Evolutionary conservation across 2,797 vertebrate species (phyloP).

Genomic region (Crossoptilon crossoptilon): DNA sequence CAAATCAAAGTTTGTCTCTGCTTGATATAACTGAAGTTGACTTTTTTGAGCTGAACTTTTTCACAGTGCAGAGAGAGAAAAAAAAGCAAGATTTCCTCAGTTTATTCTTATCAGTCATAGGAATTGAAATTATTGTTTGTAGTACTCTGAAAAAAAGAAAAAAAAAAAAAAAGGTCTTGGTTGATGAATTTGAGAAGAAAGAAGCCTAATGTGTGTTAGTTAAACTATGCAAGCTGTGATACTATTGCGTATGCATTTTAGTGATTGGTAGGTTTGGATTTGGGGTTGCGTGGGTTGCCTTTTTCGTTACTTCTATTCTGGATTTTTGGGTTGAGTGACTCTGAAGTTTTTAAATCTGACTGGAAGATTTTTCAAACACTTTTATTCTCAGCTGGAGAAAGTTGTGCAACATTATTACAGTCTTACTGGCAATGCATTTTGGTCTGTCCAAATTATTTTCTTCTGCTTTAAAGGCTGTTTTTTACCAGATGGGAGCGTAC

Average conservation of each 20-base stretch:
- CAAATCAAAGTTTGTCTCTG: not conserved
- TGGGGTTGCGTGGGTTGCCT: not conserved
- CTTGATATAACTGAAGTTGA: not conserved
- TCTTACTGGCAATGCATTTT: not conserved
- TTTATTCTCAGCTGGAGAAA: slow-evolving; percentile 35
- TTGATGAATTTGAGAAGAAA: not conserved
- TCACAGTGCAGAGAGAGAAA: not conserved
- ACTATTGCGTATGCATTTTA: not conserved
- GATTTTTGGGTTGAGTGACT: slow-evolving; percentile 4
- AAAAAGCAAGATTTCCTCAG: not conserved
- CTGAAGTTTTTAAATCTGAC: slow-evolving; percentile 24
- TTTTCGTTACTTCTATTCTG: not conserved
- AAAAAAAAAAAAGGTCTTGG: not conserved
- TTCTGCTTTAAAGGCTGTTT: not conserved
- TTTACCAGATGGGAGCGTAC: slow-evolving; percentile 9
- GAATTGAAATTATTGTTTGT: not conserved
- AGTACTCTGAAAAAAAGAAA: not conserved
- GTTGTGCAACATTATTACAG: not conserved
- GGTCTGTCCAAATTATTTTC: not conserved
- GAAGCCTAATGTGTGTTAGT: not conserved
- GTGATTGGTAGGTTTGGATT: not conserved
- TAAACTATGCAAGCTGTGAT: not conserved
- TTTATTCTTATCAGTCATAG: not conserved
- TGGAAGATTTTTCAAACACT: slow-evolving; percentile 19
- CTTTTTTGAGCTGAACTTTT: not conserved